Base-by-base conservation (phyloP, 2,888 invertebrate species). In the Orthosia gothica region DNA sequence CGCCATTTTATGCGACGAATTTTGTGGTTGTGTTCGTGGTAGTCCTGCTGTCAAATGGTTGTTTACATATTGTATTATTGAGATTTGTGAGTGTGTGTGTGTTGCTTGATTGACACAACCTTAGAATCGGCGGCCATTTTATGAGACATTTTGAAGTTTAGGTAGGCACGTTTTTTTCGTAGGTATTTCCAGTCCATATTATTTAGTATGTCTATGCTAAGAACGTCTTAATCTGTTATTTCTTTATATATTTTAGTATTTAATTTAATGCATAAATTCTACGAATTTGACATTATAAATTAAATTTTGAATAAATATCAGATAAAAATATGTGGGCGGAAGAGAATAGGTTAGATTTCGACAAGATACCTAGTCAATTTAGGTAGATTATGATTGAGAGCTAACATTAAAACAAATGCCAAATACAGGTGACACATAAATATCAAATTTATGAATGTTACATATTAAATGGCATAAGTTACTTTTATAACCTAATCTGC, bases 401-500 rank as follows among this genome's bases (percentile, higher is more conserved):
- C 62, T 57, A 80, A 64, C 70, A 74, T 67, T 49, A 72, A 80
- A 84, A 82, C 61, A 70, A 85, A 85, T 76, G 69, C 67, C 83
- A 73, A 76, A 79, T 64, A 49, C 15, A 84, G 63, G 40, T 76
- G 64, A 57, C 26, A 71, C 63, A 75, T 80, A 66, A 80, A 79
- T 79, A 80, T 59, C 47, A 71, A 63, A 71, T 55, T 70, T 75
- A 58, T 52, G 40, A 68, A 68, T 68, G 54, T 52, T 68, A 68
- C 23, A 55, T 69, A 54, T 50, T 52, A 40, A 66, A 49, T 72
- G 73, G 32, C 45, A 47, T 74, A 65, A 47, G 50, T 81, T 64
- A 47, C 50, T 59, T 70, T 71, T 47, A 26, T 54, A 50, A 57
- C 12, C 16, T 40, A 52, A 26, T 12, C 13, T 20, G 32, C 16